A percentile compares a stretch with the other conserved stretches of the same genome.
These are phyloP conservation scores for Strigops habroptila DNA, from an alignment of 2,113 vertebrate species.

Conservation along the genomic window DNA sequence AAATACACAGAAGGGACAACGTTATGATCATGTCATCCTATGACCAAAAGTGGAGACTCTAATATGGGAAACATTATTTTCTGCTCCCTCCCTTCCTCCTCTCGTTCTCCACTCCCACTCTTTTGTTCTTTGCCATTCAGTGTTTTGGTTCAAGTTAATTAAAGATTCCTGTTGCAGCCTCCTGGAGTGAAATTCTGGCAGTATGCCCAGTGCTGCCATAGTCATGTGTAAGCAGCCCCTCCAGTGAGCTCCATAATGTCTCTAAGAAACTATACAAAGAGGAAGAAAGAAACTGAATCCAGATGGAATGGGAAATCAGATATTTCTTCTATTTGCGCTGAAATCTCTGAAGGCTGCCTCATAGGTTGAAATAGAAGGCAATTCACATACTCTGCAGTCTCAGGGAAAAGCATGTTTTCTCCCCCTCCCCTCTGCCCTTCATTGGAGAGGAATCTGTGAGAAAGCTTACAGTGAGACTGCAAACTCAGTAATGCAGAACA, in stretches of 20 bases:
- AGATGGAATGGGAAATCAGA: conserved; percentile 69
- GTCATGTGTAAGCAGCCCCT: conserved; percentile 47
- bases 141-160: conserved; percentile 69
- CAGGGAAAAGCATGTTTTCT: conserved; percentile 38
- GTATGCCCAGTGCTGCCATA: conserved; percentile 44
- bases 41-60: conserved; percentile 46
- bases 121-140: conserved; percentile 54
- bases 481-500: conserved; percentile 45
- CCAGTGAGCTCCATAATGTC: conserved; percentile 51
- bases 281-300: conserved; percentile 73
- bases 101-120: not conserved
- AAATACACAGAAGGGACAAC: not conserved
- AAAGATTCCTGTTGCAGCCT: conserved; percentile 68
- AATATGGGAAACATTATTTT: conserved; percentile 41
- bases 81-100: not conserved
- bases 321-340: conserved; percentile 59
- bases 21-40: not conserved
- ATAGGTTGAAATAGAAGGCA: conserved; percentile 55
- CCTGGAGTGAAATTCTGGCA: conserved; percentile 69
- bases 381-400: conserved; percentile 23
- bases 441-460: conserved; percentile 37
- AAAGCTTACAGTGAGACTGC: conserved; percentile 31
- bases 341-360: conserved; percentile 50
- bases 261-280: conserved; percentile 65
- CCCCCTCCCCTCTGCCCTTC: not conserved